A percentile compares a stretch with the other conserved stretches of the same genome.
phyloP scores from a whole-genome alignment of 2,797 vertebrate species.

The Galago senegalensis region DNA sequence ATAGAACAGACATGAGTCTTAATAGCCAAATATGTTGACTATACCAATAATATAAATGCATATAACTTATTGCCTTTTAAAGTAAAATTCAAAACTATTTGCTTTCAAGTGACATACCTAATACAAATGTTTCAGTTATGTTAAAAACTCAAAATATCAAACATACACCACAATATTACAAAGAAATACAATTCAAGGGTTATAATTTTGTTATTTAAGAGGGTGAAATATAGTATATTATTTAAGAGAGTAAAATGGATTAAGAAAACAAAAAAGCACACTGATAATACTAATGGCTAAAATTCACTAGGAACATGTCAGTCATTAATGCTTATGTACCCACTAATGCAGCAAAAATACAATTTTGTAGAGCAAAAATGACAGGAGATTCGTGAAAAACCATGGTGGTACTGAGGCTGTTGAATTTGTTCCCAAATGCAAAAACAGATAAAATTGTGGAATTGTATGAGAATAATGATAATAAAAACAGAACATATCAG shows the following conservation, averaged over 20 bases:
- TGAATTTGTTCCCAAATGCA: not conserved
- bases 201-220: not conserved
- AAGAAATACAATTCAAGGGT: too few relatives aligned
- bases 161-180: too few relatives aligned
- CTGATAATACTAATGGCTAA: not conserved
- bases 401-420: not conserved
- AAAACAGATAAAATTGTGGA: not conserved
- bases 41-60: too few relatives aligned
- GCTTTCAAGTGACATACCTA: too few relatives aligned
- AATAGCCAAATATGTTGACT: too few relatives aligned
- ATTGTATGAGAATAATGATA: not conserved
- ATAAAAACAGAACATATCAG: not conserved
- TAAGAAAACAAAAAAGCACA: not conserved
- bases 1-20: too few relatives aligned
- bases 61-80: too few relatives aligned
- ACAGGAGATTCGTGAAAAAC: not conserved
- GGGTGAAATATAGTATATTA: not conserved
- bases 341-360: not conserved
- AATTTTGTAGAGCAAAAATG: not conserved
- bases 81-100: too few relatives aligned
- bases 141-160: too few relatives aligned
- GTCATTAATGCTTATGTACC: not conserved
- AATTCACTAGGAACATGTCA: not conserved
- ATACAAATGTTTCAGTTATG: too few relatives aligned
- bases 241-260: not conserved